Conservation (phyloP, 2,888 invertebrate genomes). For the Seira musarum region DNA sequence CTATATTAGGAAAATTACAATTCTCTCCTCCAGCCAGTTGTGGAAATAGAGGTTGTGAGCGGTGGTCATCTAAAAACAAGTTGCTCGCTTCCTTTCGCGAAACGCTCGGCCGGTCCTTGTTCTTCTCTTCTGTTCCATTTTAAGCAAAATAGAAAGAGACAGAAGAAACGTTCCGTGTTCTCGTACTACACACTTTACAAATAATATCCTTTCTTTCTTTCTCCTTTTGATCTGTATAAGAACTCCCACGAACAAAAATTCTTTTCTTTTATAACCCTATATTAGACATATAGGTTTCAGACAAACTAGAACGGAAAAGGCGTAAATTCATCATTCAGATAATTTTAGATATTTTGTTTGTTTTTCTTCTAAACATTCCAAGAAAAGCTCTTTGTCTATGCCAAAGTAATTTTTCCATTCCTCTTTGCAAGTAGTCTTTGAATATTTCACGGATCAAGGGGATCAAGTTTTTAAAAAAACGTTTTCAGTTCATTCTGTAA, state of each 20-base stretch:
- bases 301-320: background rate
- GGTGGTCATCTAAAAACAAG: background rate
- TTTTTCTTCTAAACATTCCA: no score
- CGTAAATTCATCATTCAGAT: background rate
- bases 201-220: slow-evolving; percentile 1
- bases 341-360: no score
- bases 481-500: no score
- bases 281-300: no score
- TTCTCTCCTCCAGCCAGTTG: background rate
- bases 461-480: no score
- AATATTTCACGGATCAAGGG: no score
- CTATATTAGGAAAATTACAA: background rate
- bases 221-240: background rate
- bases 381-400: no score
- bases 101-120: background rate
- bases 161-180: background rate
- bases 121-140: background rate
- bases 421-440: no score
- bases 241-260: no score
- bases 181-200: background rate
- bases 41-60: background rate
- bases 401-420: no score
- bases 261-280: no score
- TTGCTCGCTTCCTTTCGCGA: slow-evolving; percentile 9
- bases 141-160: background rate